Evolutionary conservation across 2,797 vertebrate species (phyloP).

Genomic region (Neomorphus geoffroyi): DNA sequence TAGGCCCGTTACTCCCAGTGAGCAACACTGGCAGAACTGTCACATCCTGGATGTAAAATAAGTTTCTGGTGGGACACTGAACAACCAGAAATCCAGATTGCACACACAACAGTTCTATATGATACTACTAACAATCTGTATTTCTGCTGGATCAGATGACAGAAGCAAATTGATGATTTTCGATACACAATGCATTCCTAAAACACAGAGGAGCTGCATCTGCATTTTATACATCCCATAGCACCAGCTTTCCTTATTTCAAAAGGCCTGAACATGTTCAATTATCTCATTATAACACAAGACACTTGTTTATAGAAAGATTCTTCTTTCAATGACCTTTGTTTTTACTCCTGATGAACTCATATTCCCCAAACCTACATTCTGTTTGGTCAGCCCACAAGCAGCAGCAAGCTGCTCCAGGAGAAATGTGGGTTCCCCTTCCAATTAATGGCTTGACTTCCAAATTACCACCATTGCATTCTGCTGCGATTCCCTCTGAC

Average conservation of each 20-base stretch:
- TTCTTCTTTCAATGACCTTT: not conserved
- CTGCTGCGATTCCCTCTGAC: not conserved
- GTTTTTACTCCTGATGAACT: not conserved
- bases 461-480: not conserved
- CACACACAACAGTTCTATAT: not conserved
- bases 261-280: not conserved
- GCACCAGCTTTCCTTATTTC: not conserved
- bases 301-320: not conserved
- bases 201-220: not conserved
- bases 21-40: not conserved
- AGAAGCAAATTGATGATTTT: not conserved
- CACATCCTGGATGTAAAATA: not conserved
- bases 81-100: not conserved
- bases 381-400: not conserved
- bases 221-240: not conserved
- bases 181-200: not conserved
- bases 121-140: not conserved
- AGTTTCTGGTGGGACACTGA: not conserved
- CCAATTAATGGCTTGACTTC: not conserved
- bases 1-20: not conserved
- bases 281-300: not conserved
- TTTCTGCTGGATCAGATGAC: not conserved
- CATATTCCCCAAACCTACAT: not conserved
- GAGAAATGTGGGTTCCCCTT: not conserved
- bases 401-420: not conserved